Conservation (phyloP, 37 sponge, comb jelly and placozoan genomes). For the Cladorhizidae sp. region DNA sequence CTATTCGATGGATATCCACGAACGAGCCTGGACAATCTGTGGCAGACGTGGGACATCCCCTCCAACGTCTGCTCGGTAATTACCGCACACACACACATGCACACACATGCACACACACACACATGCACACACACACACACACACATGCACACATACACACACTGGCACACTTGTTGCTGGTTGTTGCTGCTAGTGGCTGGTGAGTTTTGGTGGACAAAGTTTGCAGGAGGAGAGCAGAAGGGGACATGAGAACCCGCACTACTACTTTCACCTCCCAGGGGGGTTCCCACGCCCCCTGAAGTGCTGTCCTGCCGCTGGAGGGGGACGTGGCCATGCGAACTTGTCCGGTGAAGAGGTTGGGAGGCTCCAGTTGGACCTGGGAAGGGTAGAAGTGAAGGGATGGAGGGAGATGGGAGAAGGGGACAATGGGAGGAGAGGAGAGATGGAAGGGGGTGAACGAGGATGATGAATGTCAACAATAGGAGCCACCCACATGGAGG, state of each 20-base stretch:
- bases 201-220: not conserved
- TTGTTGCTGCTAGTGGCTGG: not conserved
- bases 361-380: not conserved
- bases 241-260: not conserved
- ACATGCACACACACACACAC: no score
- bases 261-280: not conserved
- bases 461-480: no score
- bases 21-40: no score
- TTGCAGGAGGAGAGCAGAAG: constrained; percentile 6
- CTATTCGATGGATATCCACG: no score
- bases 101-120: no score
- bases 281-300: not conserved
- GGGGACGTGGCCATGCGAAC: not conserved
- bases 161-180: constrained; percentile 8
- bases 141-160: no score
- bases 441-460: no score
- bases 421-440: no score
- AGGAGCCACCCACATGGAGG: no score
- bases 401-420: not conserved
- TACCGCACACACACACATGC: no score
- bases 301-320: constrained; percentile 5
- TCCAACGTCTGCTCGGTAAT: no score
- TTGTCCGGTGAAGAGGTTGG: not conserved
- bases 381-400: not conserved
- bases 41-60: no score